phyloP scores from a whole-genome alignment of 2,888 invertebrate genomes.

The Tribolium freemani region DNA sequence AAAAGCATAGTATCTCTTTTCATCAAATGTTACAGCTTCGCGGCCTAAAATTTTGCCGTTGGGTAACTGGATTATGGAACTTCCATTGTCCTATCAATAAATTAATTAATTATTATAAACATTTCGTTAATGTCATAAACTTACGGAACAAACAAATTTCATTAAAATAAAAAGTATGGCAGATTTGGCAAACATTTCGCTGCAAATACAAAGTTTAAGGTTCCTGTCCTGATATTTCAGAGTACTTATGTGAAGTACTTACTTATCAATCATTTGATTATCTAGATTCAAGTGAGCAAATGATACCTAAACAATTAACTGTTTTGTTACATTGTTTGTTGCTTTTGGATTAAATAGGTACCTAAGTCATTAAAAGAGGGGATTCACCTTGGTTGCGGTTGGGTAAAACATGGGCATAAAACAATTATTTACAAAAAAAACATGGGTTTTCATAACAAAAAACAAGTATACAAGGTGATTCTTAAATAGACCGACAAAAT shows the following conservation, averaged over 20 bases:
- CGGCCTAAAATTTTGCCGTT: conserved; percentile 38
- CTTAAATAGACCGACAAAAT: too few relatives aligned
- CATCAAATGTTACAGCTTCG: conserved; percentile 27
- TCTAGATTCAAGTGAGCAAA: not conserved
- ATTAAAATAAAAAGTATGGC: not conserved
- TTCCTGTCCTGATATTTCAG: not conserved
- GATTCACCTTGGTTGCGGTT: too few relatives aligned
- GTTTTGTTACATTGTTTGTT: too few relatives aligned
- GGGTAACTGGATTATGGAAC: not conserved
- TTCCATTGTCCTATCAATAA: not conserved
- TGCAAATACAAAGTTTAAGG: not conserved
- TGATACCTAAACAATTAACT: too few relatives aligned
- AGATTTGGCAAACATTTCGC: not conserved
- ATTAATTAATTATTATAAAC: too few relatives aligned
- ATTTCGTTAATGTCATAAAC: not conserved
- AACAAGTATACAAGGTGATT: not conserved
- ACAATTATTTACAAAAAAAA: too few relatives aligned
- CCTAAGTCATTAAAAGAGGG: too few relatives aligned
- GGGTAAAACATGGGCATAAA: too few relatives aligned
- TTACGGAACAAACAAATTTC: not conserved
- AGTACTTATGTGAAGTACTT: not conserved
- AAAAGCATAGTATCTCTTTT: conserved; percentile 48
- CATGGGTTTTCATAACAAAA: too few relatives aligned
- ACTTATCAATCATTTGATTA: not conserved
- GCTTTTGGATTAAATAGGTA: too few relatives aligned